Evolutionary conservation across 2,113 vertebrate species (phyloP).

Genomic region (Micronycteris hirsuta): DNA sequence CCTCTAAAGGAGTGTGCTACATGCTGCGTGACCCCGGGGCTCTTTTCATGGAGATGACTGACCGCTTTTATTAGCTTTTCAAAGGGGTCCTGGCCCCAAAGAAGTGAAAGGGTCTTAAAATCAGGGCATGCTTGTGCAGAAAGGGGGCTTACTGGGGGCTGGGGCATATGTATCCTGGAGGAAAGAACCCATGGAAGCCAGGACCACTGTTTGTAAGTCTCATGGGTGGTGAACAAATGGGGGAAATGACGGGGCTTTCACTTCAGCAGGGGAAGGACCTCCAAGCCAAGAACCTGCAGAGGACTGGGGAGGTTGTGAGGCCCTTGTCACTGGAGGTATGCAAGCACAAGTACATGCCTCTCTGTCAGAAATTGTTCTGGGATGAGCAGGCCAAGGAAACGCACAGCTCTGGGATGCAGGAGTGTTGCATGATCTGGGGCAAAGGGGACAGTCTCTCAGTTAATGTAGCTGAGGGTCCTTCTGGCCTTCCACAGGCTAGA

Average conservation of each 20-base stretch:
- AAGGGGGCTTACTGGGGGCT: not conserved
- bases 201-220: too few species aligned
- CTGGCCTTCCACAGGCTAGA: not conserved
- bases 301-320: not conserved
- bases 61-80: not conserved
- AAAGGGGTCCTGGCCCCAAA: not conserved
- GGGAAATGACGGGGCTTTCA: not conserved
- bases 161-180: not conserved
- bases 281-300: not conserved
- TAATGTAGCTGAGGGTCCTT: not conserved
- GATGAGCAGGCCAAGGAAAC: not conserved
- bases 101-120: not conserved
- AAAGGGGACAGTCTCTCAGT: not conserved
- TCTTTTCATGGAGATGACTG: not conserved
- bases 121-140: not conserved
- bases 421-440: not conserved
- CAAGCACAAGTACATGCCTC: not conserved
- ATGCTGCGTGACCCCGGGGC: not conserved
- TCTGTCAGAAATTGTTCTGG: not conserved
- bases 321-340: not conserved
- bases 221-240: not conserved
- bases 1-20: not conserved
- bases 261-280: not conserved
- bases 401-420: not conserved
- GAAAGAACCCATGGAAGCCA: not conserved